Conservation (phyloP, 1,140 invertebrate genomes). For the Lepidurus couesii region DNA sequence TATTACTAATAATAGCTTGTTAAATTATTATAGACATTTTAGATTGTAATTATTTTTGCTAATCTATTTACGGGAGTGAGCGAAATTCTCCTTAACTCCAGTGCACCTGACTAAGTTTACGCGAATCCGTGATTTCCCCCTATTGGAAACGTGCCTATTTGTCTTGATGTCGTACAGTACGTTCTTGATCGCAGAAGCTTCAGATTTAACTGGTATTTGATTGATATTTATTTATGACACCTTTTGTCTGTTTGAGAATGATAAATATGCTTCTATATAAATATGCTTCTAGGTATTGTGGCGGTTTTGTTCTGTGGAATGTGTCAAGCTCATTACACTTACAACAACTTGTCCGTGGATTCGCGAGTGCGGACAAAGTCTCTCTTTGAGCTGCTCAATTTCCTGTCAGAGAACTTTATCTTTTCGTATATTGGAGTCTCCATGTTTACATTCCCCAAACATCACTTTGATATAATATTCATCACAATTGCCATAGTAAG, state of each 20-base stretch:
- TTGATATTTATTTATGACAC: constrained; percentile 22
- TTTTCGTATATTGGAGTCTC: constrained; percentile 98
- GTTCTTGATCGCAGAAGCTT: constrained; percentile 92
- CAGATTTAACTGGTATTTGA: constrained; percentile 78
- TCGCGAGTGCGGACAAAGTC: constrained; percentile 88
- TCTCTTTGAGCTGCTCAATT: constrained; percentile 91
- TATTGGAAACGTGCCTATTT: constrained; percentile 93
- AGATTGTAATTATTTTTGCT: constrained; percentile 16
- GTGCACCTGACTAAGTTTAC: constrained; percentile 89
- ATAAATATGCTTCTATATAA: neutral
- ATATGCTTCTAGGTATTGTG: constrained; percentile 65
- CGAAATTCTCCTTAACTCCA: constrained; percentile 44
- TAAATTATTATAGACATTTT: constrained; percentile 22
- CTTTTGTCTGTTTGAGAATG: constrained; percentile 2
- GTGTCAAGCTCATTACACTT: constrained; percentile 98
- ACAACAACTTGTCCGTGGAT: constrained; percentile 87
- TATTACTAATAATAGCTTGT: neutral
- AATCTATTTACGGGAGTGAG: neutral
- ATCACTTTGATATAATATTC: constrained; percentile 86
- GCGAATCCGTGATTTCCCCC: constrained; percentile 82
- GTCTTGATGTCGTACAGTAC: constrained; percentile 97
- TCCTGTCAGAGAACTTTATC: constrained; percentile 97
- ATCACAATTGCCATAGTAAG: constrained; percentile 86
- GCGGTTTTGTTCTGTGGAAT: constrained; percentile 97
- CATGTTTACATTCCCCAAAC: constrained; percentile 95